These are phyloP conservation scores for Channa maculata DNA, from an alignment of 2,113 vertebrate species.

Conservation along the genomic window DNA sequence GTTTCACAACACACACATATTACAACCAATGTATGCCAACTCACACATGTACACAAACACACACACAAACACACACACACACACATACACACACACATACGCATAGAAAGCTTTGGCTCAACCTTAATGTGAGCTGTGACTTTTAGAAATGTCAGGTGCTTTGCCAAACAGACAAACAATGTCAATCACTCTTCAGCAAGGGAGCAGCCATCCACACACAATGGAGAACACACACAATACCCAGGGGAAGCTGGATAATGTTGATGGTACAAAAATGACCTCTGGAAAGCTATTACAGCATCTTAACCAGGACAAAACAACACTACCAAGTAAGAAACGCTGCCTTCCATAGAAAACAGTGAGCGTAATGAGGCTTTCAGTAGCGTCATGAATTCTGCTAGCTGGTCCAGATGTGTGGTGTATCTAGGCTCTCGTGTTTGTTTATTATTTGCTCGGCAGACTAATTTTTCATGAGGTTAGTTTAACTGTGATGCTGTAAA, in stretches of 20 bases:
- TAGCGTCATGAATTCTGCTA: constrained; percentile 36
- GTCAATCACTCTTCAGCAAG: constrained; percentile 64
- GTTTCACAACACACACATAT: background rate
- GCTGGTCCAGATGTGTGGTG: constrained; percentile 9
- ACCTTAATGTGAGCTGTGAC: constrained; percentile 60
- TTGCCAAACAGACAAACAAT: constrained; percentile 62
- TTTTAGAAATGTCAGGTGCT: constrained; percentile 72
- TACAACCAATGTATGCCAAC: background rate
- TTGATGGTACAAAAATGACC: constrained; percentile 51
- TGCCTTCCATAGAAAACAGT: constrained; percentile 31
- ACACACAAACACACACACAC: constrained; percentile 5
- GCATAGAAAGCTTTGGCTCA: constrained; percentile 23
- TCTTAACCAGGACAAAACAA: constrained; percentile 48
- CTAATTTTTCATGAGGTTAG: constrained; percentile 5
- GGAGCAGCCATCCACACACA: constrained; percentile 50
- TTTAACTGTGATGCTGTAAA: constrained; percentile 55
- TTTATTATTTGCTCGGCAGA: constrained; percentile 36
- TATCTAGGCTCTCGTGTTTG: constrained; percentile 32
- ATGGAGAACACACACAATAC: constrained; percentile 58
- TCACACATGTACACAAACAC: background rate
- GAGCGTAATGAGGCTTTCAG: constrained; percentile 61
- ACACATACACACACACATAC: background rate
- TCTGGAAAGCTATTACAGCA: constrained; percentile 48
- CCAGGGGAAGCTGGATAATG: constrained; percentile 44
- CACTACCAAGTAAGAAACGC: constrained; percentile 23